Conservation (phyloP, 2,797 vertebrate genomes). For the Podargus strigoides region DNA sequence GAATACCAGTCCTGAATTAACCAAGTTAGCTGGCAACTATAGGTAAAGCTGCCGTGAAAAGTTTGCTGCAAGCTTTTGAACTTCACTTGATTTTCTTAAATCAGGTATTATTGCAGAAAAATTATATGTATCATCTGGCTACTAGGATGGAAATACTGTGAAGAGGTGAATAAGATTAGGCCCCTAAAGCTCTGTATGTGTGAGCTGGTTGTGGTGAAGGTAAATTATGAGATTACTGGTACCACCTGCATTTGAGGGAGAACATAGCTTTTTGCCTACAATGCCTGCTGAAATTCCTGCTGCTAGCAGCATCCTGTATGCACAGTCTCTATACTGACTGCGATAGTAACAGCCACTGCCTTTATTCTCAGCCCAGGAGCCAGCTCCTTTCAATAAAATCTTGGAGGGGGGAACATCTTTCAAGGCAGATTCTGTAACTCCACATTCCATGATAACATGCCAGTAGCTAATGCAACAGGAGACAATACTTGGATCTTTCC, state of each 20-base stretch:
- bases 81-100: background rate
- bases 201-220: background rate
- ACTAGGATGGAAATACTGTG: background rate
- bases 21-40: background rate
- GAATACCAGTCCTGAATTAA: background rate
- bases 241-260: background rate
- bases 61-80: background rate
- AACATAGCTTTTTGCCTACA: background rate
- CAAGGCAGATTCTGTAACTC: background rate
- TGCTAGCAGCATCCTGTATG: background rate
- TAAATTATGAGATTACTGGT: background rate
- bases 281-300: background rate
- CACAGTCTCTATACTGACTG: background rate
- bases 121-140: background rate
- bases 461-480: background rate
- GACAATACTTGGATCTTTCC: background rate
- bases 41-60: background rate
- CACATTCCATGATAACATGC: fast-evolving
- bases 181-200: background rate
- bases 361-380: background rate
- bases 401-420: background rate
- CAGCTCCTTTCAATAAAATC: background rate
- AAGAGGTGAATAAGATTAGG: background rate
- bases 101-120: background rate
- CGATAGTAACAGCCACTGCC: background rate